Evolutionary conservation across 2,797 vertebrate genomes (phyloP).

Genomic region (Lagodon rhomboides): DNA sequence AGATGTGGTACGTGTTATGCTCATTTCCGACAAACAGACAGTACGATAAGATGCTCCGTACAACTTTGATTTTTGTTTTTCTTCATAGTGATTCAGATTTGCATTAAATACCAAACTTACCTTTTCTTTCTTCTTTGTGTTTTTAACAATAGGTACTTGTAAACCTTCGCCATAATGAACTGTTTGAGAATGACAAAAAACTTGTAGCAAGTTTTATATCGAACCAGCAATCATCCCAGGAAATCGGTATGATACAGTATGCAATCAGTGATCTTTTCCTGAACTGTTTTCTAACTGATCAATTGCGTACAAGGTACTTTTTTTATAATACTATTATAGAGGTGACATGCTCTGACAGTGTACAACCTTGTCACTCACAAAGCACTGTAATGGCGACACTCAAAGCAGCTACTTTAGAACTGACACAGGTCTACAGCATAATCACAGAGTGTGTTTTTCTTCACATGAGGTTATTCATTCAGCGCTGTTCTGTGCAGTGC

Average conservation of each 20-base stretch:
- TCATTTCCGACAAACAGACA: constrained; percentile 3
- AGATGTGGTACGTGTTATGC: constrained; percentile 9
- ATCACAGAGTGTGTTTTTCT: neutral
- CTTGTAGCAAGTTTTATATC: neutral
- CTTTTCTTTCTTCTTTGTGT: neutral
- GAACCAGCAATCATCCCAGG: constrained; percentile 14
- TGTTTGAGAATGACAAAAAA: constrained; percentile 2
- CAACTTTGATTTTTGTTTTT: neutral
- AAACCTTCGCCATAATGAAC: constrained; percentile 13
- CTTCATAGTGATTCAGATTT: neutral
- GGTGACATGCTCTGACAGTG: too few relatives aligned
- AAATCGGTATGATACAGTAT: neutral
- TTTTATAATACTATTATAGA: neutral
- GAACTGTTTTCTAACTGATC: constrained; percentile 1
- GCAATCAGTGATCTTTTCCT: neutral
- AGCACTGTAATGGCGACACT: neutral
- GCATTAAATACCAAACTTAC: constrained; percentile 20
- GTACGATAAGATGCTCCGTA: neutral
- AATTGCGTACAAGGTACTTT: constrained; percentile 13
- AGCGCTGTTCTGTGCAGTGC: constrained; percentile 20
- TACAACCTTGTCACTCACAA: neutral
- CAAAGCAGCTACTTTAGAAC: neutral
- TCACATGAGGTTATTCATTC: neutral
- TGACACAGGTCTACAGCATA: constrained; percentile 22
- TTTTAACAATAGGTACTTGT: neutral